phyloP scores from a whole-genome alignment of 2,888 invertebrate species.

The Drosophila flavopinicola region DNA sequence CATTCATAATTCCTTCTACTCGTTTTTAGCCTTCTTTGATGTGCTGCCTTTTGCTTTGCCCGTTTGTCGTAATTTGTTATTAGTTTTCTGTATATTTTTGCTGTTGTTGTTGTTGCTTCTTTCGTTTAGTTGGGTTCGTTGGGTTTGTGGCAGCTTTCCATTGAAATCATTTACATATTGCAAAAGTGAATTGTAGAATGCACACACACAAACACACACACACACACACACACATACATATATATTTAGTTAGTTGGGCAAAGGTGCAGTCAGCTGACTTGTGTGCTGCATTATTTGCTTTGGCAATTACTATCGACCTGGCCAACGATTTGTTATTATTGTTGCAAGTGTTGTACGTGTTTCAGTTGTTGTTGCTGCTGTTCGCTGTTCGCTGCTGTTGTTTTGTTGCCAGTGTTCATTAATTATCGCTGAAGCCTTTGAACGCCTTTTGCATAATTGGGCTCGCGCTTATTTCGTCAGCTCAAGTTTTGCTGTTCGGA shows the following conservation, averaged over 20 bases:
- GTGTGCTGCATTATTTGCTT: slow-evolving; percentile 57
- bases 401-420: slow-evolving; percentile 68
- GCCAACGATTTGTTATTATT: slow-evolving; percentile 71
- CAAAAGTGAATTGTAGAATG: slow-evolving; percentile 54
- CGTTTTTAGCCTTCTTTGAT: slow-evolving; percentile 29
- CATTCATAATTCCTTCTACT: not conserved
- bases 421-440: slow-evolving; percentile 59
- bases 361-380: slow-evolving; percentile 17
- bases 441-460: slow-evolving; percentile 57
- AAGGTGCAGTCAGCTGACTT: slow-evolving; percentile 36
- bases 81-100: slow-evolving; percentile 66
- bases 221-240: slow-evolving; percentile 2
- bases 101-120: slow-evolving; percentile 8
- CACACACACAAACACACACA: slow-evolving; percentile 12
- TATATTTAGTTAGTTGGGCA: slow-evolving; percentile 24
- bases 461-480: slow-evolving; percentile 51
- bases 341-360: slow-evolving; percentile 22
- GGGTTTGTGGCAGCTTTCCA: slow-evolving; percentile 66
- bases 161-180: slow-evolving; percentile 79
- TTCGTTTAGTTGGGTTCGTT: slow-evolving; percentile 36
- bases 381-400: slow-evolving; percentile 23
- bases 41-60: slow-evolving; percentile 39
- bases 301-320: slow-evolving; percentile 74
- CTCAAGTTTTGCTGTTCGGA: slow-evolving; percentile 34
- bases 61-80: slow-evolving; percentile 74